These are phyloP conservation scores for Siphamia tubifer DNA, from an alignment of 2,113 vertebrate genomes.

Conservation along the genomic window DNA sequence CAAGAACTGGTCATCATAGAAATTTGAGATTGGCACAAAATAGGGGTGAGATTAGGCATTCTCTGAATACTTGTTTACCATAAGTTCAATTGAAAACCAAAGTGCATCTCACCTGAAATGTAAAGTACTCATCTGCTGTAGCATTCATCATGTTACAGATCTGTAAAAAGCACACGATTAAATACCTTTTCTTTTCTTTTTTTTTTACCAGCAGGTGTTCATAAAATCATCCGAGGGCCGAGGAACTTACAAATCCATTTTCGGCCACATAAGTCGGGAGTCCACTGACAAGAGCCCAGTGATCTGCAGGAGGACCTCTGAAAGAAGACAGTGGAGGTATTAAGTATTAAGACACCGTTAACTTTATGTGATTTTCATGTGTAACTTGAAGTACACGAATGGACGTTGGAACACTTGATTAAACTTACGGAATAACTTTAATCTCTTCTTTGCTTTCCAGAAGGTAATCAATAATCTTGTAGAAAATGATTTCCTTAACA, in stretches of 20 bases:
- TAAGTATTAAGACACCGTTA: background rate
- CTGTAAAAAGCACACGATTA: too few species aligned
- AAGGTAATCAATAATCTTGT: constrained; percentile 97
- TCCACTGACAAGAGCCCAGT: constrained; percentile 94
- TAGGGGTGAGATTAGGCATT: too few species aligned
- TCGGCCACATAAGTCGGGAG: constrained; percentile 94
- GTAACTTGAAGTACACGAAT: background rate
- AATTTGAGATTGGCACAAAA: too few species aligned
- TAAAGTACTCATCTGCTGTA: constrained; percentile 90
- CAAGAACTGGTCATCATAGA: too few species aligned
- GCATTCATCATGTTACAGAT: constrained; percentile 99
- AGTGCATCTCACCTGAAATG: constrained; percentile 88
- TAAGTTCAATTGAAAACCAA: background rate
- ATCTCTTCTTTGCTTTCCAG: constrained; percentile 96
- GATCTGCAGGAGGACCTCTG: constrained; percentile 89
- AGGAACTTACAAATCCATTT: constrained; percentile 95
- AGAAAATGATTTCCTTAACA: constrained; percentile 93
- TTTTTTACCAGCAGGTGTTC: too few species aligned
- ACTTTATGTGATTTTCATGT: too few species aligned
- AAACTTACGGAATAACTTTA: constrained; percentile 98
- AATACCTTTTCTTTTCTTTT: too few species aligned
- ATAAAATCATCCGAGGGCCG: too few species aligned
- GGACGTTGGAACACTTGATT: too few species aligned
- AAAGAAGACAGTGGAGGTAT: constrained; percentile 1
- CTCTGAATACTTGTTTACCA: too few species aligned